phyloP scores from a whole-genome alignment of 2,888 invertebrate species.

The Tetragnatha montana region DNA sequence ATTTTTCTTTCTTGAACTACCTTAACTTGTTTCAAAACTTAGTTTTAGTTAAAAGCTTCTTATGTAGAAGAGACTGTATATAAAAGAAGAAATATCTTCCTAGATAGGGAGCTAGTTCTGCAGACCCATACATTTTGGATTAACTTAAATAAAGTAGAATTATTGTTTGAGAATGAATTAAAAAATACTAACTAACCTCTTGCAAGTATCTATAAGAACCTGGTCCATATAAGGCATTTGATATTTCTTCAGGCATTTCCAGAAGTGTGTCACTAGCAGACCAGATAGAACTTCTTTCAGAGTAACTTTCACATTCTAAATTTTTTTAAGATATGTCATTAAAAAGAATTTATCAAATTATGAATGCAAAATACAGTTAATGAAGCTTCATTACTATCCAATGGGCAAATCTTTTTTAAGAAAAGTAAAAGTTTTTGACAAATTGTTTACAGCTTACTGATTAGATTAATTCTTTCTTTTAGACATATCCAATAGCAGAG shows the following conservation, averaged over 20 bases:
- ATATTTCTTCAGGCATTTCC: slow-evolving; percentile 75
- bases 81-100: too few relatives aligned
- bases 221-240: slow-evolving; percentile 73
- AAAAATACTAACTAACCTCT: slow-evolving; percentile 74
- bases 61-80: too few relatives aligned
- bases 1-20: too few relatives aligned
- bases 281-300: slow-evolving; percentile 63
- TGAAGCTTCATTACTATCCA: too few relatives aligned
- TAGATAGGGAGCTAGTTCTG: too few relatives aligned
- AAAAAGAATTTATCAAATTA: too few relatives aligned
- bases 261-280: slow-evolving; percentile 72
- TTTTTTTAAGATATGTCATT: neutral
- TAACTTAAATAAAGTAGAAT: neutral
- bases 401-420: too few relatives aligned
- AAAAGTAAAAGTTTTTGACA: too few relatives aligned
- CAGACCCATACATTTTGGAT: neutral
- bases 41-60: neutral
- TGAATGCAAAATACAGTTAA: too few relatives aligned
- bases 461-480: too few relatives aligned
- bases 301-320: slow-evolving; percentile 59
- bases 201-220: slow-evolving; percentile 75
- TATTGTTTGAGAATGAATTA: neutral
- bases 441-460: too few relatives aligned
- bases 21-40: neutral
- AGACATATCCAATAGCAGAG: too few relatives aligned